Evolutionary conservation across 2,113 vertebrate genomes (phyloP).

Genomic region (Cygnus buccinator): DNA sequence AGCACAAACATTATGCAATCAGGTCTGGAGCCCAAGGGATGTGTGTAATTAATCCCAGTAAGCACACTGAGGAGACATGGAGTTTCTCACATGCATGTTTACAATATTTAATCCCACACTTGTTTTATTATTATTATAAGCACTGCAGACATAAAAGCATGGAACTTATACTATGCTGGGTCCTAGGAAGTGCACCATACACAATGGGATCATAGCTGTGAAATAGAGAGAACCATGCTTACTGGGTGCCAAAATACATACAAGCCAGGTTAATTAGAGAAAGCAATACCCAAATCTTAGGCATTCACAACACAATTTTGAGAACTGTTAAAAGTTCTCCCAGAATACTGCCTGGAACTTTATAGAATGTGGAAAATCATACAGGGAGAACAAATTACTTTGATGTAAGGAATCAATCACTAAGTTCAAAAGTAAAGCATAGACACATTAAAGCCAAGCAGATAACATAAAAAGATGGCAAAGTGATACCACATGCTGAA

Average conservation of each 20-base stretch:
- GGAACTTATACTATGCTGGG: not conserved
- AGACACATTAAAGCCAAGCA: no score
- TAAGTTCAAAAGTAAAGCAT: not conserved
- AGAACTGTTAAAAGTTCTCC: not conserved
- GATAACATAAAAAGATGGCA: not conserved
- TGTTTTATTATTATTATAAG: not conserved
- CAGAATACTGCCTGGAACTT: not conserved
- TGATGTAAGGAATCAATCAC: not conserved
- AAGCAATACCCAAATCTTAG: not conserved
- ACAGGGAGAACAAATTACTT: not conserved
- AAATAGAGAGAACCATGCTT: not conserved
- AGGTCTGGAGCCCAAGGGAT: not conserved
- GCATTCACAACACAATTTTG: not conserved
- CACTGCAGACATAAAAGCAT: not conserved
- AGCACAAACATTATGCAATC: not conserved
- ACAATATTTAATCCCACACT: not conserved
- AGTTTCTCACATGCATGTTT: not conserved
- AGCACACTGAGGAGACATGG: not conserved
- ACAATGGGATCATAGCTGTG: not conserved
- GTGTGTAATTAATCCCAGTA: not conserved
- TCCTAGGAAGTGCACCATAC: not conserved
- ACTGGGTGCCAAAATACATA: not conserved
- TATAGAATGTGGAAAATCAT: not conserved
- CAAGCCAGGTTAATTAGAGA: not conserved
- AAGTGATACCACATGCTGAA: not conserved